Base-by-base conservation (phyloP, 2,888 invertebrate genomes). In the Drosophila neotestacea region DNA sequence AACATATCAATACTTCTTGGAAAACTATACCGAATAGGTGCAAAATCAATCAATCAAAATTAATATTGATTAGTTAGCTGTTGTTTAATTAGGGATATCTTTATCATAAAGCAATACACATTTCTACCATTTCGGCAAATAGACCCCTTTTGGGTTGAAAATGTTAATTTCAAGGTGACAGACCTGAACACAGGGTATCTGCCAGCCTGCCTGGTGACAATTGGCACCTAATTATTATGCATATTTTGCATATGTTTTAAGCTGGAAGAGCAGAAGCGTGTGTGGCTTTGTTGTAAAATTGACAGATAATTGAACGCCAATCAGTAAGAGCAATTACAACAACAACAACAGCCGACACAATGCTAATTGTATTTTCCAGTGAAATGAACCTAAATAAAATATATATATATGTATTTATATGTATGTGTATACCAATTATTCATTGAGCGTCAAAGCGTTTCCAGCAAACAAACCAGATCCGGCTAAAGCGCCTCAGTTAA, bases 381-480 rank as follows among this genome's bases (percentile, higher is more conserved):
- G 61, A 67, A 67, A 67, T 52, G 51, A 47, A 27, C 59, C 65
- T 62, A 65, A 47, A 65, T 52, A 60, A 47, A 9, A 44, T 11
- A 10, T 16, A 41, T 10, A 41, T 50, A 63, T 70, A 41, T 41
- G 16, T 10, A 44, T 46, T 30, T 6, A 3, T 47, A 47, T 7
- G 9, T 28, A 16, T 32, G 10, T 32, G 4, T 9, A 34, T 48
- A 16, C 16, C 48, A 48, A 48, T 48, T 48, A 36, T 50, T 50
- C 36, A 36, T 34, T 55, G 34, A 42, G 34, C 27, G 34, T 10
- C 27, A 22, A 30, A 22, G 7, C 30, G 36, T 28, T 60, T 44
- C 22, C 54, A 64, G 30, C 67, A 78, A 78, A 60, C 79, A 79
- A 79, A 73, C 67, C 69, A 51, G 77, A 68, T 61, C 47, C 68